These are phyloP conservation scores for Silurus asotus DNA, from an alignment of 2,113 vertebrate species.

Conservation along the genomic window DNA sequence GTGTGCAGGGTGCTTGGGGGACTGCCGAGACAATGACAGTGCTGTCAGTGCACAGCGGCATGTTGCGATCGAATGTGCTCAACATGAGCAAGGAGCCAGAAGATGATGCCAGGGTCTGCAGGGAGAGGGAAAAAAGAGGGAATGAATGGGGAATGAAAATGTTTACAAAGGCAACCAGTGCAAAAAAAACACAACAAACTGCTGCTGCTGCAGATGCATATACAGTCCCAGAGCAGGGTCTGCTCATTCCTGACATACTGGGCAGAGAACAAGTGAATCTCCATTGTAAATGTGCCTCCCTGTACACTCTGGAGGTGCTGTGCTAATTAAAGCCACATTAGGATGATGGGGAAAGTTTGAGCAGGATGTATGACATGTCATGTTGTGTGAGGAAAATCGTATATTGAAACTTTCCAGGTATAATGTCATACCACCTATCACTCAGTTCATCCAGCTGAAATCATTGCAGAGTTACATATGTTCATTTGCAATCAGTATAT, in stretches of 20 bases:
- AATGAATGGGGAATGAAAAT: conserved; percentile 3
- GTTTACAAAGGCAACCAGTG: conserved; percentile 41
- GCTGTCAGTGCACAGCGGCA: conserved; percentile 38
- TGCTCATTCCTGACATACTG: not conserved
- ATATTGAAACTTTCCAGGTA: not conserved
- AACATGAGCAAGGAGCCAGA: conserved; percentile 32
- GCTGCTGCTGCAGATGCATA: conserved; percentile 33
- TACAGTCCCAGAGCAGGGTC: conserved; percentile 6
- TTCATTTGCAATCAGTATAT: too few relatives aligned
- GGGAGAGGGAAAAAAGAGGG: conserved; percentile 14
- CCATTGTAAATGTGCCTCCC: conserved; percentile 20
- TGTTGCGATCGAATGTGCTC: conserved; percentile 41
- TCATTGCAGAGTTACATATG: too few relatives aligned
- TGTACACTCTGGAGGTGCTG: too few relatives aligned
- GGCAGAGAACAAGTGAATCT: not conserved
- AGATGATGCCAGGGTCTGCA: conserved; percentile 20
- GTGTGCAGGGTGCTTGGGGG: conserved; percentile 32
- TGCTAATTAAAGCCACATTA: conserved; percentile 35
- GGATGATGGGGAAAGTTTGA: not conserved
- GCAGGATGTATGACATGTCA: not conserved
- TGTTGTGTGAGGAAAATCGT: not conserved
- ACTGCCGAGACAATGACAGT: conserved; percentile 45
- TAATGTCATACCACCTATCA: not conserved
- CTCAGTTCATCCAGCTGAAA: not conserved
- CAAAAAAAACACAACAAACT: conserved; percentile 29